These are phyloP conservation scores for Oreonectes daqikongensis DNA, from an alignment of 2,797 vertebrate species.

Conservation along the genomic window DNA sequence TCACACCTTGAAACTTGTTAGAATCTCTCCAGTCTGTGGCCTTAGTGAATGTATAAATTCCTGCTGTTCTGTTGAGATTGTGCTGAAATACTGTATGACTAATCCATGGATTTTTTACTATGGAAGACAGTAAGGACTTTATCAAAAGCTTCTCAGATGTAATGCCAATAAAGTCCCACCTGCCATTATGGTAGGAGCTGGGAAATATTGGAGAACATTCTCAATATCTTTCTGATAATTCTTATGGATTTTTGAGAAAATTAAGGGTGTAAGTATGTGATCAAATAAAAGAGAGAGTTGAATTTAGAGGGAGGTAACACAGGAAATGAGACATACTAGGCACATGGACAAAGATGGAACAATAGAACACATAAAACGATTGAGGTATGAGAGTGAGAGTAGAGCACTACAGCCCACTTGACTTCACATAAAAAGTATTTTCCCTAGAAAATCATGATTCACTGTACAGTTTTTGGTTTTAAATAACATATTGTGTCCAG, in stretches of 20 bases:
- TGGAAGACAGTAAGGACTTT: not conserved
- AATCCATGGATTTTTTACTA: not conserved
- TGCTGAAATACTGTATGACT: not conserved
- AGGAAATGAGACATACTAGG: not conserved
- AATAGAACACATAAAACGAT: not conserved
- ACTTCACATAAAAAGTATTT: constrained; percentile 9
- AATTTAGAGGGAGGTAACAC: not conserved
- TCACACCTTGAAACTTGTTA: not conserved
- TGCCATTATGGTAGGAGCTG: not conserved
- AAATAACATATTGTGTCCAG: constrained; percentile 4
- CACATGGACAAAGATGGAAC: not conserved
- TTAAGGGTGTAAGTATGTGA: not conserved
- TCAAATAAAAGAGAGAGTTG: not conserved
- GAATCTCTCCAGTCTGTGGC: not conserved
- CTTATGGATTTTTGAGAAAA: not conserved
- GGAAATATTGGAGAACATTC: not conserved
- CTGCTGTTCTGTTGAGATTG: not conserved
- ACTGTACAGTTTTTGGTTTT: not conserved
- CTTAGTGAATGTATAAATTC: not conserved
- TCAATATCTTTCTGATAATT: not conserved
- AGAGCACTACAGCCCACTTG: not conserved
- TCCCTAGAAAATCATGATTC: not conserved
- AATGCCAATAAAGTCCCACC: not conserved
- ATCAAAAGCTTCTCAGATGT: not conserved
- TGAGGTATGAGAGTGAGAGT: not conserved